Base-by-base conservation (phyloP, 2,113 vertebrate genomes). In the Leptocoma aspasia region DNA sequence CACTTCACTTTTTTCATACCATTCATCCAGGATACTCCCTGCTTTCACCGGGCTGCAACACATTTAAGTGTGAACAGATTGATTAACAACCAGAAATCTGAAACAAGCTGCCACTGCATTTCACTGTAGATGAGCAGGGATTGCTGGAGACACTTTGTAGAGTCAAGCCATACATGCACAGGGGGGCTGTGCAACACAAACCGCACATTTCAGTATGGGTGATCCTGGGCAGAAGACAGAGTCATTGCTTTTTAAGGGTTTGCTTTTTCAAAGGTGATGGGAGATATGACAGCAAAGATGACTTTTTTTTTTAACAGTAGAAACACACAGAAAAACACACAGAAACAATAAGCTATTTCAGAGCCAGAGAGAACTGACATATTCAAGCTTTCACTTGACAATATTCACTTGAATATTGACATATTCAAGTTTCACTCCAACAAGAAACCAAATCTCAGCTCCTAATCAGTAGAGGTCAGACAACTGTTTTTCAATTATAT, bases 231-330 rank as follows among this genome's bases (percentile, higher is more conserved):
- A 94, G 53, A 84, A 60, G 41, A 41, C 41, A 1, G 7, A 72
- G 31, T 26, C 39, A 20, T 15, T 37, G 16, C 14, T 95, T 84
- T 91, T 50, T 73, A 77, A 82, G 49, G 37, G 19, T 56, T 24
- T 63, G 44, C 22, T 80, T 77, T 83, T 72, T 60, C 60, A 50
- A 56, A 96, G 15, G 26, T 42, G 6, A 42, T 50, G 71, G 27
- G 30, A 91, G 16, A 7, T 19, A 27, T 12, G 27, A 78, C 75
- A 75, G 61, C 33, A 76, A 31, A 2, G 2, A 21, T 0, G 0
- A 16, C 16, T 5, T 10, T 3, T 42, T 86, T 87, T 49, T 49
- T 3, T 53, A 91, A 68, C 17, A 64, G 20, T 2, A 47, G n/a
- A 63, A 53, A 53, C 26, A 44, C 20, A 60, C 24, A 50, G 52